Evolutionary conservation across 2,113 vertebrate species (phyloP).

Genomic region (Thomomys bottae): DNA sequence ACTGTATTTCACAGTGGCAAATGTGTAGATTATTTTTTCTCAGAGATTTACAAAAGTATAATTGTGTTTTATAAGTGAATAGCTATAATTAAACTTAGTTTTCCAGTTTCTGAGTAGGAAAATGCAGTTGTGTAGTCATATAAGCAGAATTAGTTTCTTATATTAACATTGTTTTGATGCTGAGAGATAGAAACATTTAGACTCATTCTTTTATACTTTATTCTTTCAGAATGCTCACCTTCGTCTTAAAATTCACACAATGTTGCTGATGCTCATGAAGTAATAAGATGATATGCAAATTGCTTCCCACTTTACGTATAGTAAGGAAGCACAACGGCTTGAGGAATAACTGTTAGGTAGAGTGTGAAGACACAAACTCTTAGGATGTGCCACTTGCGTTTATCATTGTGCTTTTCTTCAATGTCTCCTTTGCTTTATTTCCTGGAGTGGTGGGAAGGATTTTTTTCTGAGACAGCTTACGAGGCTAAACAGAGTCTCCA

Average conservation of each 20-base stretch:
- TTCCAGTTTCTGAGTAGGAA: constrained; percentile 30
- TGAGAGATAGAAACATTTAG: constrained; percentile 26
- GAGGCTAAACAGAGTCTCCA: neutral
- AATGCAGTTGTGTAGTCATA: constrained; percentile 45
- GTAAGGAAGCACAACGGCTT: constrained; percentile 44
- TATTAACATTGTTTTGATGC: constrained; percentile 66
- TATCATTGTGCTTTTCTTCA: neutral
- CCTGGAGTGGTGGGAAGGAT: neutral
- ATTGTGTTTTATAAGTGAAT: constrained; percentile 7
- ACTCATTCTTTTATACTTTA: constrained; percentile 53
- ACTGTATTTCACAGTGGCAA: neutral
- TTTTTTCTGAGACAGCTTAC: neutral
- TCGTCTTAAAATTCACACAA: constrained; percentile 70
- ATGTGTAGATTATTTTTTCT: neutral
- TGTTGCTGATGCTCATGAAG: constrained; percentile 62
- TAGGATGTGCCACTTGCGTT: neutral
- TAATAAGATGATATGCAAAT: constrained; percentile 74
- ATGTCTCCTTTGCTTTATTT: constrained; percentile 27
- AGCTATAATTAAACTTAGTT: constrained; percentile 44
- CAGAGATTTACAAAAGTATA: neutral
- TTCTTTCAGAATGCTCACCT: constrained; percentile 54
- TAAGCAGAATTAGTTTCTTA: constrained; percentile 50
- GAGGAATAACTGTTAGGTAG: constrained; percentile 49
- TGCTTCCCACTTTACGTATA: constrained; percentile 64
- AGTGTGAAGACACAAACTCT: constrained; percentile 40